A percentile compares a stretch with the other conserved stretches of the same genome.
These are phyloP conservation scores for Palloptera scutellata DNA, from an alignment of 2,888 invertebrate species.

Conservation along the genomic window DNA sequence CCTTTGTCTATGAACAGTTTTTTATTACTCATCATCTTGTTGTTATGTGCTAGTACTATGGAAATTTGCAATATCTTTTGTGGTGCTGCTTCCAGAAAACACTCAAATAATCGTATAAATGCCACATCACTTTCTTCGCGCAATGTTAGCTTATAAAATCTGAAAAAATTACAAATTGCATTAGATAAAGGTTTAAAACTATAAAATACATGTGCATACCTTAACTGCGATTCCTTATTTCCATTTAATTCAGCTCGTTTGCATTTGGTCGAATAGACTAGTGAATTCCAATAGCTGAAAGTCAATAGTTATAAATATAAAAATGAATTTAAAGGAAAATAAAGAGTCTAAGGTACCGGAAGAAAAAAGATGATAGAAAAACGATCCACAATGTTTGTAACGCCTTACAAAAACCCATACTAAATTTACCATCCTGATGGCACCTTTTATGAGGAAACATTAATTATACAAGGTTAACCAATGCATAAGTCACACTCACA, in stretches of 20 bases:
- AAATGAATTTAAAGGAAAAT: conserved; percentile 4
- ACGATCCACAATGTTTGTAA: conserved; percentile 44
- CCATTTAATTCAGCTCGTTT: conserved; percentile 46
- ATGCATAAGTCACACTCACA: conserved; percentile 45
- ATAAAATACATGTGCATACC: conserved; percentile 38
- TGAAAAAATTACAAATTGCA: conserved; percentile 29
- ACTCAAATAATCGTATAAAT: conserved; percentile 78
- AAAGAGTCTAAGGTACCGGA: conserved; percentile 43
- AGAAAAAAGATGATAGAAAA: conserved; percentile 50
- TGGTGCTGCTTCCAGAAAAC: conserved; percentile 82
- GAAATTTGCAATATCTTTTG: conserved; percentile 80
- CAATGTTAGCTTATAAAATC: conserved; percentile 77
- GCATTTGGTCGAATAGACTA: conserved; percentile 49
- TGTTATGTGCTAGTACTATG: conserved; percentile 71
- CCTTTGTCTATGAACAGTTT: too few relatives aligned
- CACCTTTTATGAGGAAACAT: conserved; percentile 42
- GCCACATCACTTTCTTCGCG: conserved; percentile 84
- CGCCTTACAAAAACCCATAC: conserved; percentile 39
- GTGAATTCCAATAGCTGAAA: conserved; percentile 48
- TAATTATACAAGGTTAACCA: not conserved
- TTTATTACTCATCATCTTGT: conserved; percentile 48
- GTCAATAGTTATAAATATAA: not conserved
- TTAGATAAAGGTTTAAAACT: not conserved
- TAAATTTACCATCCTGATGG: conserved; percentile 48
- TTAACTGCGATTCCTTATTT: conserved; percentile 45